Evolutionary conservation across 2,888 invertebrate species (phyloP), one percentile per base, ranked within the genome.

Genomic region (Listrodromus nycthemerus): DNA sequence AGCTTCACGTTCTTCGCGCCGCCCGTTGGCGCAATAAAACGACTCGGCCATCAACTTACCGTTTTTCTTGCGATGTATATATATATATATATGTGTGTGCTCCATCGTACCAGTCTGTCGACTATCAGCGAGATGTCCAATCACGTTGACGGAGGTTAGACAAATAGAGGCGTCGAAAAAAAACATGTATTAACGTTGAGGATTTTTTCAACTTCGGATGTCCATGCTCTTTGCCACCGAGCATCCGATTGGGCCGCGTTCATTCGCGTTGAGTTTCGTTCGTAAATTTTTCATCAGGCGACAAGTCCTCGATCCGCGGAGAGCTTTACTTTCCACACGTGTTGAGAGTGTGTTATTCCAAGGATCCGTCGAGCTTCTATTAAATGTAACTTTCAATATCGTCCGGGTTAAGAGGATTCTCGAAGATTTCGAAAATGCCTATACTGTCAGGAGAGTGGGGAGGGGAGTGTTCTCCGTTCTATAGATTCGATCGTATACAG

Each of bases 141-240:
- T 33, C 41, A 67, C 50, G 71, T 83, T 80, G 80, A 83, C 67
- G 83, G 50, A 76, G 71, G 75, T 76, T 58, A 16, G 30, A 50
- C 58, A 63, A 73, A 76, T 61, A 71, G 37, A 33, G 3, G 13
- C 21, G 65, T 27, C 13, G 10, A 37, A 16, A 66, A 16, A 66
- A 13, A 66, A 19, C 55, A 13, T 19, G n/a, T 6, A 19, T n/a
- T 19, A 1, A 45, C 16, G 41, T 45, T 5, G 1, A 16, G 13
- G 41, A 16, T 45, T 45, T 3, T 16, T 16, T 45, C 10, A 1
- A 3, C 37, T 16, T 45, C 3, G 41, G 0, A 45, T 0, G 41
- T 45, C 16, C 41, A 4, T 45, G 16, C 41, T 45, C 41, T 45
- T 45, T 16, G 16, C 41, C 41, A 45, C 41, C 16, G 41, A 45